phyloP scores from a whole-genome alignment of 2,113 vertebrate species.

The Pomatorhinus ruficollis region DNA sequence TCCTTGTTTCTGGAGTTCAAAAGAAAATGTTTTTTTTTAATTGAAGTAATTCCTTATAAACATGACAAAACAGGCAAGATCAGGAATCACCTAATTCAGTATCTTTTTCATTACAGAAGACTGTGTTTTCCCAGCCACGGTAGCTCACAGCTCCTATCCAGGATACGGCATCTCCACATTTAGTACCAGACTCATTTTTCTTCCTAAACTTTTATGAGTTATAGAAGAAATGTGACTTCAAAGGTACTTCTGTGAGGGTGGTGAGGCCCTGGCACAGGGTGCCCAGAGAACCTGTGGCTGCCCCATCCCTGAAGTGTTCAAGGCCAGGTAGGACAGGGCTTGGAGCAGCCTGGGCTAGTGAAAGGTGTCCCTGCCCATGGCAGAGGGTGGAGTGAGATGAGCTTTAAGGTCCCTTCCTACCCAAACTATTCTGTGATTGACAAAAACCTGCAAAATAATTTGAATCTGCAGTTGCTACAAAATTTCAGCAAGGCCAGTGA shows the following conservation, averaged over 20 bases:
- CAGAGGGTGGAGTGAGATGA: not conserved
- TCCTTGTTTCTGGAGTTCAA: not conserved
- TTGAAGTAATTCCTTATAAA: not conserved
- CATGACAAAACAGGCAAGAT: not conserved
- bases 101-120: not conserved
- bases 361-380: not conserved
- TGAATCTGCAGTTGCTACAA: not conserved
- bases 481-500: not conserved
- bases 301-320: not conserved
- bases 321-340: not conserved
- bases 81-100: not conserved
- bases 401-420: not conserved
- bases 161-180: not conserved
- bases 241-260: not conserved
- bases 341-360: not conserved
- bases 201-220: not conserved
- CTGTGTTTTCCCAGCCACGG: not conserved
- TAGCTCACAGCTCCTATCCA: not conserved
- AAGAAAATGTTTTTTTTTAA: not conserved
- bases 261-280: rapidly evolving
- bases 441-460: not conserved
- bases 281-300: not conserved
- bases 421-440: not conserved
- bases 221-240: not conserved
- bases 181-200: not conserved